Evolutionary conservation across 2,888 invertebrate species (phyloP), one percentile per base, ranked within the genome.

Genomic region (Phymatocera aterrima): DNA sequence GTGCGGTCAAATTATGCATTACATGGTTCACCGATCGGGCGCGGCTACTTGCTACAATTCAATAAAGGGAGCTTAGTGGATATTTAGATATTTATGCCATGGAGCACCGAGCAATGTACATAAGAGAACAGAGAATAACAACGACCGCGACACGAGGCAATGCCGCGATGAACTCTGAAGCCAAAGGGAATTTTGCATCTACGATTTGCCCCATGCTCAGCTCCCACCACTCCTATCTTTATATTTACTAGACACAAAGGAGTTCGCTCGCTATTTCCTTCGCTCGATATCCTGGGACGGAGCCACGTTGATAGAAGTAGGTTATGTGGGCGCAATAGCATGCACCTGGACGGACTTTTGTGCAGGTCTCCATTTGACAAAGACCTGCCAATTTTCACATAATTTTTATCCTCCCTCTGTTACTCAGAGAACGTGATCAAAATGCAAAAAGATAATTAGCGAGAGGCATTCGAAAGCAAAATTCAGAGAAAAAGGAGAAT

Each of bases 201-300:
- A 28, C 10, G 24, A 15, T n/a, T n/a, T n/a, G n/a, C n/a, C n/a
- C n/a, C n/a, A n/a, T n/a, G n/a, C n/a, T n/a, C n/a, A n/a, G n/a
- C n/a, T 18, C 15, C n/a, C 34, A 34, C 61, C 18, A 64, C 61
- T 64, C 37, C 61, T 37, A 10, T 34, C 61, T 64, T 64, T 64
- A n/a, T n/a, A 64, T 64, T 64, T 64, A 18, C 34, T 64, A 64
- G 34, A 64, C 61, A 64, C 61, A 64, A 64, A 64, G 61, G 61
- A n/a, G 2, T n/a, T n/a, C 18, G n/a, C n/a, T 18, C 10, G 61
- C 37, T 12, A 64, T 37, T 64, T 37, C 37, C 61, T 64, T 37
- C 61, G 37, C 61, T 64, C 61, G 61, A 64, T 64, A 64, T 37
- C 37, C 61, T n/a, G 18, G 18, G n/a, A n/a, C n/a, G n/a, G n/a